Evolutionary conservation across 2,113 vertebrate species (phyloP), one percentile per base, ranked within the genome.

Genomic region (Xenopus tropicalis): DNA sequence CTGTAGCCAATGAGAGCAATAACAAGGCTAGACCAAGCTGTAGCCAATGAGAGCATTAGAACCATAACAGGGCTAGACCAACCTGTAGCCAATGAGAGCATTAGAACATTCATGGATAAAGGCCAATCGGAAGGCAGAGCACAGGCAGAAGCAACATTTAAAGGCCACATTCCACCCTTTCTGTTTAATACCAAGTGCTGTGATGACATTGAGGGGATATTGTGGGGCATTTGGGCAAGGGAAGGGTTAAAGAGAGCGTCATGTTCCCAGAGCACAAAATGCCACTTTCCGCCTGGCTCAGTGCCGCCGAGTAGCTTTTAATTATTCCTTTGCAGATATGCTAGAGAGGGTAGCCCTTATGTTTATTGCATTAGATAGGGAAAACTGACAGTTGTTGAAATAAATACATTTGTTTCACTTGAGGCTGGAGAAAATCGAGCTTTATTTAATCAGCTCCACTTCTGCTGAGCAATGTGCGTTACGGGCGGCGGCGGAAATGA

Each of bases 371-470:
- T 69, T 63, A 69, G 67, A 37, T 69, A 66, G 58, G 23, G 66
- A 13, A 6, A 59, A 76, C 21, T 46, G 68, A 61, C 66, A 62
- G 58, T 61, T 62, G 73, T 56, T 69, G 46, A 69, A 69, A 76
- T 66, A 66, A 66, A 66, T 76, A 69, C 66, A 63, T 61, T 74
- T 69, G 66, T 63, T 76, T 69, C 73, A 69, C 66, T 69, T 22
- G 48, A 69, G 61, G 66, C 73, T 43, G 25, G 29, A 69, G 25
- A 44, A 69, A 76, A 76, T 76, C 58, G 58, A 61, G 66, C 52
- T 69, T 24, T 54, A 56, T 63, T 76, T 69, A 69, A 76, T 76
- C 58, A 62, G 58, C 20, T 66, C 19, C 64, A 48, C 37, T 66
- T 48, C 64, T 66, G 42, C 43, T 22, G 44, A 14, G 19, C 20